Conservation (phyloP, 2,113 vertebrate species). For the Chamaea fasciata region DNA sequence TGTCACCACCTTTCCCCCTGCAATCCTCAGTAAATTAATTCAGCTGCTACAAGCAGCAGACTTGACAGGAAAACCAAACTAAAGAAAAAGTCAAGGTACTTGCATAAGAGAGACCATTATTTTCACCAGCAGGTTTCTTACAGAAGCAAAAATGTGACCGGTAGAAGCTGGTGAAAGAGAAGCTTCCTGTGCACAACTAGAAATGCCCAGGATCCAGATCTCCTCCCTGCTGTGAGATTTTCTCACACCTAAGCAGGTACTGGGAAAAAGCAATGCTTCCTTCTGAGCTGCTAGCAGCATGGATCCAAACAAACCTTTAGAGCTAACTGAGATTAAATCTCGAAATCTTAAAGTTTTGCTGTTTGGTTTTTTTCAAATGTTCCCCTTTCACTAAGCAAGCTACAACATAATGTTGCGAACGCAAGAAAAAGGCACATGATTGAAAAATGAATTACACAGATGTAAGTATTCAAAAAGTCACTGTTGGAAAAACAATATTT, state of each 20-base stretch:
- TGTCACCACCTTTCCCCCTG: neutral
- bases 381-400: neutral
- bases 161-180: neutral
- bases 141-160: neutral
- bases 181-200: neutral
- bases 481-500: neutral
- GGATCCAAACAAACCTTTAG: neutral
- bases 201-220: neutral
- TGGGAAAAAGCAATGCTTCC: neutral
- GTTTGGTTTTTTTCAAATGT: neutral
- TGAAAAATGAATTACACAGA: neutral
- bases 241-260: neutral
- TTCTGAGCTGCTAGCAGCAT: neutral
- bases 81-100: neutral
- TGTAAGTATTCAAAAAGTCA: slow-evolving; percentile 14
- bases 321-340: neutral
- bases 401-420: neutral
- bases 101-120: neutral
- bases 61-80: neutral
- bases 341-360: neutral
- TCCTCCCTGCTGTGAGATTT: neutral
- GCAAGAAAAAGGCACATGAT: neutral
- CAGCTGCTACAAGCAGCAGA: neutral
- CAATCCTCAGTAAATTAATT: neutral
- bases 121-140: neutral